Conservation (phyloP, 2,888 invertebrate genomes). For the Ormia ochracea region DNA sequence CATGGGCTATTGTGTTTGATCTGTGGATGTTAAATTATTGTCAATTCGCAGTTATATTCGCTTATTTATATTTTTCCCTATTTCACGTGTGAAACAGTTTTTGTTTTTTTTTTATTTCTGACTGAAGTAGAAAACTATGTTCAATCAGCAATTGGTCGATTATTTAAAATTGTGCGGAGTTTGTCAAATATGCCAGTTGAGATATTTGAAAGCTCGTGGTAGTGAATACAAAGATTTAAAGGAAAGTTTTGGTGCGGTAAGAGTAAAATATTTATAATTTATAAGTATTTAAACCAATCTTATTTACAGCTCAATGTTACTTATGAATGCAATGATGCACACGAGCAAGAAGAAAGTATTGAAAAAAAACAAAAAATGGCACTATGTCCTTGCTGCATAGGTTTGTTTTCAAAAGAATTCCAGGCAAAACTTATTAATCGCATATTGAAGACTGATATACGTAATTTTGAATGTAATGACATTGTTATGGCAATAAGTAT, state of each 20-base stretch:
- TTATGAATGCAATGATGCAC: slow-evolving; percentile 25
- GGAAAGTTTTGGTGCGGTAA: slow-evolving; percentile 78
- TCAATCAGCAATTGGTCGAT: slow-evolving; percentile 78
- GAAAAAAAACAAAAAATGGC: slow-evolving; percentile 76
- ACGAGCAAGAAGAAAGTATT: background rate
- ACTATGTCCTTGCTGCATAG: slow-evolving; percentile 84
- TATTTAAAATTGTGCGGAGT: slow-evolving; percentile 80
- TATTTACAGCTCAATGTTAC: slow-evolving; percentile 57
- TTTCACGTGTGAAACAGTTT: too few species aligned
- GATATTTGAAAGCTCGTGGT: slow-evolving; percentile 81
- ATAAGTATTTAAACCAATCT: background rate
- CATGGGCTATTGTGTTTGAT: too few species aligned
- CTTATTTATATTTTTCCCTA: too few species aligned
- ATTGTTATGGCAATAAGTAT: slow-evolving; percentile 85
- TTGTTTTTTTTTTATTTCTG: background rate
- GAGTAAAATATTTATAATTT: slow-evolving; percentile 40
- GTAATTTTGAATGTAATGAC: slow-evolving; percentile 81
- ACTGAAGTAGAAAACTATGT: slow-evolving; percentile 71
- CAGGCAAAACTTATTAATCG: slow-evolving; percentile 78
- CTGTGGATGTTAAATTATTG: too few species aligned
- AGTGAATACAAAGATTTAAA: slow-evolving; percentile 79
- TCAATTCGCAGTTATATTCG: too few species aligned
- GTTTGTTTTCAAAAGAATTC: slow-evolving; percentile 81
- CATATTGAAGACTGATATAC: slow-evolving; percentile 78
- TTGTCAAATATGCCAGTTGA: slow-evolving; percentile 83